Conservation (phyloP, 2,113 vertebrate genomes). For the Gadus macrocephalus region DNA sequence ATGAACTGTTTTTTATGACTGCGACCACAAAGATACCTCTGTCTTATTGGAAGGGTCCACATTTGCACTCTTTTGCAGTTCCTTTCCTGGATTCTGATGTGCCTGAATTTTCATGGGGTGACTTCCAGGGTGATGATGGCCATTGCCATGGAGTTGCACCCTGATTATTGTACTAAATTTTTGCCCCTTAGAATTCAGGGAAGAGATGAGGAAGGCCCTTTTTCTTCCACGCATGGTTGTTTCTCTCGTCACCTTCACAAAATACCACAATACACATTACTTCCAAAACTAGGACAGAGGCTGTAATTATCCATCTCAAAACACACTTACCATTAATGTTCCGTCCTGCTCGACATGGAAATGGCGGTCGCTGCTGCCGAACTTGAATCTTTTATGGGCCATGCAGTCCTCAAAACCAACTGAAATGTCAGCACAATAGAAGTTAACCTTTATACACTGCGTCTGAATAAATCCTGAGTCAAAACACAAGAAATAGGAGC, state of each 20-base stretch:
- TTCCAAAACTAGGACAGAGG: no score
- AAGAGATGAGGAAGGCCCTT: constrained; percentile 43
- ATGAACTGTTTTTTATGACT: no score
- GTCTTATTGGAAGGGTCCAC: neutral
- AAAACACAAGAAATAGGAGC: neutral
- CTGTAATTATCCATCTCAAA: neutral
- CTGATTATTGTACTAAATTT: constrained; percentile 43
- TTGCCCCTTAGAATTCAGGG: constrained; percentile 46
- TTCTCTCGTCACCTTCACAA: constrained; percentile 45
- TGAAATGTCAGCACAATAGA: constrained; percentile 27
- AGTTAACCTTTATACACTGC: neutral
- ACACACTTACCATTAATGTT: constrained; percentile 44
- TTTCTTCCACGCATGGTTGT: constrained; percentile 41
- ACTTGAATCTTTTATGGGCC: constrained; percentile 23
- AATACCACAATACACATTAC: neutral
- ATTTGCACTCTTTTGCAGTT: neutral
- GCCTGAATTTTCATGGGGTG: neutral
- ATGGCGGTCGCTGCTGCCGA: constrained; percentile 34
- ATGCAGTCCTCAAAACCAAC: constrained; percentile 62
- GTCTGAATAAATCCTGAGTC: neutral
- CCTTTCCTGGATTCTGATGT: neutral
- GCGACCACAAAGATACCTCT: constrained; percentile 22
- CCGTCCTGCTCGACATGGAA: constrained; percentile 58
- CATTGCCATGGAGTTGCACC: constrained; percentile 25
- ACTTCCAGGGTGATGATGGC: neutral